Conservation (phyloP, 1,140 invertebrate species). For the Heliconius himera region DNA sequence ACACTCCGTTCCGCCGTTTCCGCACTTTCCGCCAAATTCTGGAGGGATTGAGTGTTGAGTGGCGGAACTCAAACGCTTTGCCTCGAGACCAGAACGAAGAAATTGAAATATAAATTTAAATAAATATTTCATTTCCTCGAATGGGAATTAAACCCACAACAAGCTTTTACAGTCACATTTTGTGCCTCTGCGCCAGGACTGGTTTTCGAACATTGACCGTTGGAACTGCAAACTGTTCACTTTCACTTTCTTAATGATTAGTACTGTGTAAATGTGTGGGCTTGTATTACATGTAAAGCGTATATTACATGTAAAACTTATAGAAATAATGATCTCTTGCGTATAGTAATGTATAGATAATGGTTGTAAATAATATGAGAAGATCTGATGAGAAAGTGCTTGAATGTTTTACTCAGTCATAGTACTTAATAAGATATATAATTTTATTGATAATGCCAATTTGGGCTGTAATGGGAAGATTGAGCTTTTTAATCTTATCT, state of each 20-base stretch:
- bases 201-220: constrained; percentile 47
- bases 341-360: constrained; percentile 7
- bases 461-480: background rate
- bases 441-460: background rate
- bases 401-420: background rate
- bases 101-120: too few relatives aligned
- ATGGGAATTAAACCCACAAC: too few relatives aligned
- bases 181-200: constrained; percentile 13
- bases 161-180: too few relatives aligned
- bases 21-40: too few relatives aligned
- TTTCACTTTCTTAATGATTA: constrained; percentile 56
- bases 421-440: background rate
- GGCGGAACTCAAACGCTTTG: too few relatives aligned
- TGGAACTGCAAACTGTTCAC: constrained; percentile 40
- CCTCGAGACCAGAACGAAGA: too few relatives aligned
- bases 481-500: background rate
- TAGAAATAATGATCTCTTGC: background rate
- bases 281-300: background rate
- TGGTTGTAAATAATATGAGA: background rate
- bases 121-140: too few relatives aligned
- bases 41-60: too few relatives aligned
- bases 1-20: too few relatives aligned
- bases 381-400: background rate
- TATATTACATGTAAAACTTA: background rate
- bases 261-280: constrained; percentile 22